A percentile compares a stretch with the other conserved stretches of the same genome.
Conservation (phyloP, 2,888 invertebrate species). For the Dioctria rufipes region DNA sequence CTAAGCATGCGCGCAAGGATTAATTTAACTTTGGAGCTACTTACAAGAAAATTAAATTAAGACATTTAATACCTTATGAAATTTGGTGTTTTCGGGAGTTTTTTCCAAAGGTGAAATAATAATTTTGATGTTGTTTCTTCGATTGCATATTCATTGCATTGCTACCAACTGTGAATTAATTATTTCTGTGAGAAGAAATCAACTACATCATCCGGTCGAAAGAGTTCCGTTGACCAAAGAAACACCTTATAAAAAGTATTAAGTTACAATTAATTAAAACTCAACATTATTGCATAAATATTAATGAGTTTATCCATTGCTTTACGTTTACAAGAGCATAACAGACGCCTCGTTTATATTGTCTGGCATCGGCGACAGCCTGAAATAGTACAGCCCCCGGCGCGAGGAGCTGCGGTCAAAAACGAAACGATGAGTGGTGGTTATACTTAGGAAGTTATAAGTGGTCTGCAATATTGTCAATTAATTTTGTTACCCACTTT, state of each 20-base stretch:
- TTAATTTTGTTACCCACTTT: slow-evolving; percentile 44
- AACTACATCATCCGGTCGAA: neutral
- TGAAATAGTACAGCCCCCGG: neutral
- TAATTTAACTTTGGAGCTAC: no score
- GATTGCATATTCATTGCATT: no score
- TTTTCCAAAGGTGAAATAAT: no score
- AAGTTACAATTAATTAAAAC: slow-evolving; percentile 42
- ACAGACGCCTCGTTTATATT: slow-evolving; percentile 47
- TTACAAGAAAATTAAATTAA: no score
- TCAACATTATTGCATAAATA: slow-evolving; percentile 35
- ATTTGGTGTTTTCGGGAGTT: no score
- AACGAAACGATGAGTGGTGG: slow-evolving; percentile 19
- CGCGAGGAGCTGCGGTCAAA: slow-evolving; percentile 1
- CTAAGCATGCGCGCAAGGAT: no score
- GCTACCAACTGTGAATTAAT: no score
- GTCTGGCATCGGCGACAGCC: neutral
- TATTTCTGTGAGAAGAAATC: no score
- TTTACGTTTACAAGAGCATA: slow-evolving; percentile 47
- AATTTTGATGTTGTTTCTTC: no score
- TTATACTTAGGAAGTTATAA: slow-evolving; percentile 20
- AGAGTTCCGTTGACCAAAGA: neutral
- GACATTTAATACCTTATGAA: no score
- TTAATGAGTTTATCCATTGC: slow-evolving; percentile 51
- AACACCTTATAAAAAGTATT: slow-evolving; percentile 2
- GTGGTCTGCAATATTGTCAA: slow-evolving; percentile 50